Base-by-base conservation (phyloP, 2,113 vertebrate genomes). In the Heterotis niloticus region DNA sequence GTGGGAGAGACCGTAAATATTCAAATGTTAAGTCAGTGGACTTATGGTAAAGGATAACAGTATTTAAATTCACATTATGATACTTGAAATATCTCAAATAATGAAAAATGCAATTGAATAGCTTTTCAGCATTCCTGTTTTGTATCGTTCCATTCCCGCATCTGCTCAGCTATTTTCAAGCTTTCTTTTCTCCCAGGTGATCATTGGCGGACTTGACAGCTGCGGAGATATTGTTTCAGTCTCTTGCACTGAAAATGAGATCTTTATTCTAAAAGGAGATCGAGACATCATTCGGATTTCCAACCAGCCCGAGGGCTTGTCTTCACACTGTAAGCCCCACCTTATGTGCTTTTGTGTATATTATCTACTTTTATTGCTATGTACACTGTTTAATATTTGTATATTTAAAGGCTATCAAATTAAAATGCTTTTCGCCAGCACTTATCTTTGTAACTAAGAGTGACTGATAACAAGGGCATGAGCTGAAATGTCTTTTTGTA, bases 201-300 rank as follows among this genome's bases (percentile, higher is more conserved):
- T 97, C 17, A 81, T 99, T 76, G 97, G 96, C 56, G 94, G 95
- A 4, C 87, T 99, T 89, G 98, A 99, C 91, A 95, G 94, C 84
- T 89, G 90, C 0, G 96, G 97, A 80, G 97, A 98, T 87, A 97
- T 99, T 3, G 96, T 99, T 18, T 97, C 95, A 14, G 96, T 99
- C 77, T 96, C 96, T 9, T 98, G 94, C 86, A 96, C 95, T 77
- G 95, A 93, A 86, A 94, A 95, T 76, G 98, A 99, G 88, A 97
- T 99, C 87, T 99, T 99, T 84, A 89, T 99, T 84, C 88, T 99
- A 79, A 98, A 98, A 82, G 96, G 96, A 83, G 96, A 99, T 79
- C 88, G 96, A 86, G 95, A 99, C 85, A 90, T 99, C 68, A 95
- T 99, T 86, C 92, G 98, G 56, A 93, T 99, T 79, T 95, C 97